Evolutionary conservation across 2,797 vertebrate species (phyloP).

Genomic region (Streptopelia turtur): DNA sequence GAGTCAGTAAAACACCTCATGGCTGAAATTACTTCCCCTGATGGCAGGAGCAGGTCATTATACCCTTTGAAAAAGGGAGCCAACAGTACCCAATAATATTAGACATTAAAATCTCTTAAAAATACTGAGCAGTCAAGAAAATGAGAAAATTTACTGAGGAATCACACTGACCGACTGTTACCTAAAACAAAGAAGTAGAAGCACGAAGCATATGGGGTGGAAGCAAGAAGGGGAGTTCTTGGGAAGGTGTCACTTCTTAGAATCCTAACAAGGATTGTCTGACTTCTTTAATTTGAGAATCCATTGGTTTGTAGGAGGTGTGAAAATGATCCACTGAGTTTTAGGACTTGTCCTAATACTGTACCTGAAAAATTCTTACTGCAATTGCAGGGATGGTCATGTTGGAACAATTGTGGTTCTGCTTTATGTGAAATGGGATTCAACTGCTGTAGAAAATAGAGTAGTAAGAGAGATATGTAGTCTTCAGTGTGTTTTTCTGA

Average conservation of each 20-base stretch:
- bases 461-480: not conserved
- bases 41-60: not conserved
- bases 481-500: not conserved
- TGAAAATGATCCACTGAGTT: not conserved
- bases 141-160: not conserved
- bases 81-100: not conserved
- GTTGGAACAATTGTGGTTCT: not conserved
- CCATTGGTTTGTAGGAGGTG: not conserved
- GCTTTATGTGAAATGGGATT: not conserved
- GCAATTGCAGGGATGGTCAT: not conserved
- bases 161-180: not conserved
- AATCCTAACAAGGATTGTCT: not conserved
- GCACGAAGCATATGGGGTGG: not conserved
- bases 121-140: not conserved
- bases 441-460: not conserved
- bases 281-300: not conserved
- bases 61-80: not conserved
- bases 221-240: not conserved
- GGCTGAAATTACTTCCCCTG: not conserved
- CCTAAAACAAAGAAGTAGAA: not conserved
- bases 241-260: not conserved
- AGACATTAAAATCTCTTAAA: not conserved
- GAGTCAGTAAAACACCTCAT: not conserved
- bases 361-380: not conserved
- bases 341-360: not conserved